Percentiles rank a stretch among this genome's conserved stretches.
Conservation (phyloP, 2,797 vertebrate species). For the Cryptoprocta ferox region DNA sequence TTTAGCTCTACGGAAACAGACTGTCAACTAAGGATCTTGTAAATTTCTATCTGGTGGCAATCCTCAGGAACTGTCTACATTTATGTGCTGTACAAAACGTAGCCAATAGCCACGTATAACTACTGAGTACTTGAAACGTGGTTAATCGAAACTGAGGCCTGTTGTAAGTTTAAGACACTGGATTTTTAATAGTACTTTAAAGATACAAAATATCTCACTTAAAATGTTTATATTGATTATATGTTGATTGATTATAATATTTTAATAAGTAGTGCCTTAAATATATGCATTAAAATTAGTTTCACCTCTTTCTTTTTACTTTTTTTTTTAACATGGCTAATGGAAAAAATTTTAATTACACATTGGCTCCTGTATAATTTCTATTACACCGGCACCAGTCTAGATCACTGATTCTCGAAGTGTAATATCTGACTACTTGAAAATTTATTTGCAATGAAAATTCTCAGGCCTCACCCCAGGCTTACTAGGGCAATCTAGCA, state of each 20-base stretch:
- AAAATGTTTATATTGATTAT: neutral
- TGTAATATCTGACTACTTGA: neutral
- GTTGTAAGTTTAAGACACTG: neutral
- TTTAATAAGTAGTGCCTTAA: neutral
- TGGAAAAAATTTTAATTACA: neutral
- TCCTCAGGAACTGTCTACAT: too few species aligned
- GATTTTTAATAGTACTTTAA: neutral
- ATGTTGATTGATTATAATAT: neutral
- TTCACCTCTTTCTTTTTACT: neutral
- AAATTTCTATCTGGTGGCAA: neutral
- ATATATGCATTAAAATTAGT: neutral
- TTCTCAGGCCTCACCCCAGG: neutral
- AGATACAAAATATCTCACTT: neutral
- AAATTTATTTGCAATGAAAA: neutral
- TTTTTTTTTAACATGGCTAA: neutral
- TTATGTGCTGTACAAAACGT: rapidly evolving
- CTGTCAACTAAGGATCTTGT: neutral
- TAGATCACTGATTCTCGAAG: neutral
- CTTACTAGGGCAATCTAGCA: neutral
- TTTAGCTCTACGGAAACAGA: neutral
- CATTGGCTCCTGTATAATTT: neutral
- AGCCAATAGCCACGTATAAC: neutral
- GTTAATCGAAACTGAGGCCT: neutral
- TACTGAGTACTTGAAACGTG: neutral
- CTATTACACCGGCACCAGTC: neutral